These are phyloP conservation scores for Adrianichthys oophorus DNA, from an alignment of 2,797 vertebrate species.

Conservation along the genomic window DNA sequence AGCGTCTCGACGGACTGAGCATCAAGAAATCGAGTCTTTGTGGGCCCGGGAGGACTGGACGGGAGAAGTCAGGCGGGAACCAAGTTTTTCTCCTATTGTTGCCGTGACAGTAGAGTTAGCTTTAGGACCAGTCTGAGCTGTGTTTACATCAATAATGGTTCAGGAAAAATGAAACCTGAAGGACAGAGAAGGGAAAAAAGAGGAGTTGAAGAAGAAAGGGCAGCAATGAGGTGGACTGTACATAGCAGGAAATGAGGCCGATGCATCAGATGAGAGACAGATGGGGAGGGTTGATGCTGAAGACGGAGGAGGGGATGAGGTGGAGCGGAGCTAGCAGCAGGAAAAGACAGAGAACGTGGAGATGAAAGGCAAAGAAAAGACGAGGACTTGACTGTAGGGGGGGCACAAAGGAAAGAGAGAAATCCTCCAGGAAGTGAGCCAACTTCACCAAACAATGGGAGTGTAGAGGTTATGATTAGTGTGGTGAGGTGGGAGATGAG, in stretches of 20 bases:
- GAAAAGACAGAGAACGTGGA: constrained; percentile 32
- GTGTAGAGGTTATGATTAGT: constrained; percentile 64
- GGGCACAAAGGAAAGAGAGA: constrained; percentile 11
- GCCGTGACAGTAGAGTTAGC: constrained; percentile 49
- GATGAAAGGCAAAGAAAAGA: constrained; percentile 50
- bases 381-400: constrained; percentile 32
- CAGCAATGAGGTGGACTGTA: constrained; percentile 6
- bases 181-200: constrained; percentile 1
- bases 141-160: constrained; percentile 61
- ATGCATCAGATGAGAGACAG: constrained; percentile 19
- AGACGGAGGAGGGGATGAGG: constrained; percentile 38
- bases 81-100: constrained; percentile 49
- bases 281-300: constrained; percentile 38
- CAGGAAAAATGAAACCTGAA: constrained; percentile 14
- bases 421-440: constrained; percentile 65
- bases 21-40: constrained; percentile 43
- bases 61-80: constrained; percentile 64
- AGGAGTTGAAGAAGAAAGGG: constrained; percentile 16
- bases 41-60: constrained; percentile 40
- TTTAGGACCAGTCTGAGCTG: constrained; percentile 57
- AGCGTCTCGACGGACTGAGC: constrained; percentile 26
- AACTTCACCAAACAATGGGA: constrained; percentile 67
- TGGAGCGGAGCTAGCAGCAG: constrained; percentile 35
- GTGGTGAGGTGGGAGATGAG: constrained; percentile 66
- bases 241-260: constrained; percentile 23